These are phyloP conservation scores for Sternarchorhynchus goeldii DNA, from an alignment of 2,797 vertebrate species.

Conservation along the genomic window DNA sequence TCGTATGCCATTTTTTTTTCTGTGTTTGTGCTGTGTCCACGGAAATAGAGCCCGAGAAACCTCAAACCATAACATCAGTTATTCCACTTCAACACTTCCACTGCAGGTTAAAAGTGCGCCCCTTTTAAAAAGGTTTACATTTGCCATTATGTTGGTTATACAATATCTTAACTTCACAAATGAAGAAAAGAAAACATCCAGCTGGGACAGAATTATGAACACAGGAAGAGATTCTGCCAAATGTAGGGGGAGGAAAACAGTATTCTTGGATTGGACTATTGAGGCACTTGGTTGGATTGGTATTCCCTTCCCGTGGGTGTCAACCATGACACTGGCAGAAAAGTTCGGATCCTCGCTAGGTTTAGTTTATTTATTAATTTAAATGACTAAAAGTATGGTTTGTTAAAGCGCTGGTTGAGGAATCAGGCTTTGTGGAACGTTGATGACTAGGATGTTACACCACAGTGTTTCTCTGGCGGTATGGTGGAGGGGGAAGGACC, in stretches of 20 bases:
- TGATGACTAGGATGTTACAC: conserved; percentile 76
- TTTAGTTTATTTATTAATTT: conserved; percentile 8
- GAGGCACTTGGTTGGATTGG: conserved; percentile 18
- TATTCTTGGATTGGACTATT: conserved; percentile 21
- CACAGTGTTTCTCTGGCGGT: conserved; percentile 97
- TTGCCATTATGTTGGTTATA: background rate
- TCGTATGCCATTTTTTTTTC: too few species aligned
- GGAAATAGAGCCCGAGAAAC: background rate
- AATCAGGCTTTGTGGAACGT: conserved; percentile 40
- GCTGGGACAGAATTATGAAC: conserved; percentile 10
- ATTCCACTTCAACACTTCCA: background rate
- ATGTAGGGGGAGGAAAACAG: background rate
- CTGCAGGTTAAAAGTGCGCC: background rate
- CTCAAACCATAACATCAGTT: background rate
- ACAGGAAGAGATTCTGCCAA: background rate
- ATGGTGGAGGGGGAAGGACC: conserved; percentile 91
- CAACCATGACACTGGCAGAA: conserved; percentile 1
- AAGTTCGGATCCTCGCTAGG: background rate
- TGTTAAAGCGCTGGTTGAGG: conserved; percentile 41
- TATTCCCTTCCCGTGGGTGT: conserved; percentile 5
- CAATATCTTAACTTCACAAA: conserved; percentile 15
- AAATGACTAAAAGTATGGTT: background rate
- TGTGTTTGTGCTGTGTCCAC: too few species aligned
- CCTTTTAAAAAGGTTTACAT: background rate
- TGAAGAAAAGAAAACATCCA: background rate